These are phyloP conservation scores for Megalonaias nervosa DNA, from an alignment of 1,140 invertebrate species.

Conservation along the genomic window DNA sequence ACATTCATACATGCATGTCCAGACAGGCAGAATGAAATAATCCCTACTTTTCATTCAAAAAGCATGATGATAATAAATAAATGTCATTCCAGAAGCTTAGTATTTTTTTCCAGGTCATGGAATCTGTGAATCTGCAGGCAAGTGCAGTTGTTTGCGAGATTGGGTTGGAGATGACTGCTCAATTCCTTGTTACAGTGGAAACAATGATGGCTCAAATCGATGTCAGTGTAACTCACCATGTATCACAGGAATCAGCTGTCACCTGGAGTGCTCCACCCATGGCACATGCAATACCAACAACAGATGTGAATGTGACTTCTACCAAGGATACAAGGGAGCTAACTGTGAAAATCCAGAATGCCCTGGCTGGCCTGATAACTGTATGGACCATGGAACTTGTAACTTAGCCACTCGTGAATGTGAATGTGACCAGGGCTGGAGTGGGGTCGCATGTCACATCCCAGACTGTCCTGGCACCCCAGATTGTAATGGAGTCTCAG, in stretches of 20 bases:
- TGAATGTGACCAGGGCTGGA: conserved; percentile 44
- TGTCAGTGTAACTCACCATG: conserved; percentile 35
- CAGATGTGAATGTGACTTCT: conserved; percentile 47
- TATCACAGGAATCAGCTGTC: conserved; percentile 41
- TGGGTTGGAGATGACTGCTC: conserved; percentile 52
- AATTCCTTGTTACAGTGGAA: conserved; percentile 50
- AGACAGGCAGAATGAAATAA: too few relatives aligned
- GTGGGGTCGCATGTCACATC: conserved; percentile 41
- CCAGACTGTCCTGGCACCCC: conserved; percentile 31
- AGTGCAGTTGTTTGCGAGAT: conserved; percentile 35
- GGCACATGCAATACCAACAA: conserved; percentile 43
- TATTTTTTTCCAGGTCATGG: too few relatives aligned
- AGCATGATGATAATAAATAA: too few relatives aligned
- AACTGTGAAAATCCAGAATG: conserved; percentile 52
- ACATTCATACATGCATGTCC: too few relatives aligned
- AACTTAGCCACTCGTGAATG: conserved; percentile 38
- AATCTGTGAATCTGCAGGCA: conserved; percentile 8
- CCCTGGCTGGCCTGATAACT: conserved; percentile 48
- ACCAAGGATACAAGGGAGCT: conserved; percentile 46
- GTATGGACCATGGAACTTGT: conserved; percentile 40
- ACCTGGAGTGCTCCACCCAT: conserved; percentile 47
- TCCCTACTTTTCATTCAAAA: too few relatives aligned
- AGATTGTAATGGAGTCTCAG: conserved; percentile 42
- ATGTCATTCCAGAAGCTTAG: too few relatives aligned
- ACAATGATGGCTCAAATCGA: conserved; percentile 32